Evolutionary conservation across 2,888 invertebrate genomes (phyloP).

Genomic region (Portevinia maculata): DNA sequence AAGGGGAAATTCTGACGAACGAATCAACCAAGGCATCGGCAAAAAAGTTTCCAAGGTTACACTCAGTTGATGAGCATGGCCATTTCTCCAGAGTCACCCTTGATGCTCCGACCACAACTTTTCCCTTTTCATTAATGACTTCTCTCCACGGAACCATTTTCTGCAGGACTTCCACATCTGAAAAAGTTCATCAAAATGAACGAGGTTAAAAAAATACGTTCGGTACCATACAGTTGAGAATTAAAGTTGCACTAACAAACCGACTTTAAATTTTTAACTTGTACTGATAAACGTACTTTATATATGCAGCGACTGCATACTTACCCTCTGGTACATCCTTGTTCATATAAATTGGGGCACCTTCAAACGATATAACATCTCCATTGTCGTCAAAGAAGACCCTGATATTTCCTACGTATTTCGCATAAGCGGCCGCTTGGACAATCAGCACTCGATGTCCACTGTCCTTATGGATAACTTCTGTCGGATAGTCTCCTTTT

Average conservation of each 20-base stretch:
- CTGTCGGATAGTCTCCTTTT: slow-evolving; percentile 88
- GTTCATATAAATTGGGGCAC: slow-evolving; percentile 88
- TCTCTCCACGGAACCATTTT: slow-evolving; percentile 86
- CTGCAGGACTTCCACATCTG: slow-evolving; percentile 86
- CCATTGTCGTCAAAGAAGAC: slow-evolving; percentile 88
- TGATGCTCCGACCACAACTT: slow-evolving; percentile 85
- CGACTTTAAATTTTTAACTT: background rate
- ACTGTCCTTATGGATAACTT: slow-evolving; percentile 84
- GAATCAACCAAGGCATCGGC: slow-evolving; percentile 88
- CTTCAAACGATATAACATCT: slow-evolving; percentile 86
- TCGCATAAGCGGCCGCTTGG: slow-evolving; percentile 88
- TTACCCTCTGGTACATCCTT: slow-evolving; percentile 87
- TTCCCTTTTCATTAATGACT: slow-evolving; percentile 84
- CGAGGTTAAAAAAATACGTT: background rate
- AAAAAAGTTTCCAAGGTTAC: slow-evolving; percentile 89
- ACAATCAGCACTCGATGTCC: slow-evolving; percentile 85
- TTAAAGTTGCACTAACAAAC: slow-evolving; percentile 3
- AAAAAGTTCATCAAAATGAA: slow-evolving; percentile 20
- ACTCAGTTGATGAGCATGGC: slow-evolving; percentile 86
- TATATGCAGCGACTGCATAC: slow-evolving; percentile 7
- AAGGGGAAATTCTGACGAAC: slow-evolving; percentile 77
- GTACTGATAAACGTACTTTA: no score
- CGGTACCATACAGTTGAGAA: slow-evolving; percentile 2
- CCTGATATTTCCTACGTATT: slow-evolving; percentile 90
- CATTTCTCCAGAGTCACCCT: slow-evolving; percentile 85